phyloP scores from a whole-genome alignment of 64 coral and sea anemone genomes.

The Exaiptasia diaphana region DNA sequence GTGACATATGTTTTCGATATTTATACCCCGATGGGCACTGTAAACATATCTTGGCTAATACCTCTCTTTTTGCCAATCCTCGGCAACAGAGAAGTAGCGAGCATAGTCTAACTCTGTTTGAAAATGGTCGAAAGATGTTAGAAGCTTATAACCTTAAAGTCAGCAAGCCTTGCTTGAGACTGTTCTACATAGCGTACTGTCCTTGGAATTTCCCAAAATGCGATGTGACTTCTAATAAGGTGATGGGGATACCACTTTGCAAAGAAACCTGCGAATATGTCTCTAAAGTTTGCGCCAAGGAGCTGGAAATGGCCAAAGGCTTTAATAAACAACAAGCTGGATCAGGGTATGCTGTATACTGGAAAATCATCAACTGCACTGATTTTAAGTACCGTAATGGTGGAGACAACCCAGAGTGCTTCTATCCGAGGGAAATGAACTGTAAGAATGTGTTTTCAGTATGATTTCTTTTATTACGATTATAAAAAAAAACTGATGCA shows the following conservation, averaged over 20 bases:
- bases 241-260: background rate
- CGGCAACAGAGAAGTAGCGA: too few species aligned
- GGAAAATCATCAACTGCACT: background rate
- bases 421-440: background rate
- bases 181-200: background rate
- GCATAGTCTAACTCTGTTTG: too few species aligned
- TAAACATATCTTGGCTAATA: too few species aligned
- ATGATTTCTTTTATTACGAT: background rate
- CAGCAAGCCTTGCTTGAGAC: background rate
- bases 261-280: background rate
- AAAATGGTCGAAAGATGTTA: too few species aligned
- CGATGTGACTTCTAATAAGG: background rate
- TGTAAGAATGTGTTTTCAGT: background rate
- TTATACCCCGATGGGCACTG: too few species aligned
- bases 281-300: background rate
- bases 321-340: background rate
- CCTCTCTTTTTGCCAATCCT: too few species aligned
- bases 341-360: too few species aligned
- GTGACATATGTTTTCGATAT: too few species aligned
- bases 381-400: background rate
- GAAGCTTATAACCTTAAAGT: background rate
- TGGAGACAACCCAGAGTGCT: slow-evolving; percentile 13
- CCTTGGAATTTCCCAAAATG: background rate
- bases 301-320: background rate
- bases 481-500: background rate